These are phyloP conservation scores for Calephelis perditalis DNA, from an alignment of 2,888 invertebrate species.

Conservation along the genomic window DNA sequence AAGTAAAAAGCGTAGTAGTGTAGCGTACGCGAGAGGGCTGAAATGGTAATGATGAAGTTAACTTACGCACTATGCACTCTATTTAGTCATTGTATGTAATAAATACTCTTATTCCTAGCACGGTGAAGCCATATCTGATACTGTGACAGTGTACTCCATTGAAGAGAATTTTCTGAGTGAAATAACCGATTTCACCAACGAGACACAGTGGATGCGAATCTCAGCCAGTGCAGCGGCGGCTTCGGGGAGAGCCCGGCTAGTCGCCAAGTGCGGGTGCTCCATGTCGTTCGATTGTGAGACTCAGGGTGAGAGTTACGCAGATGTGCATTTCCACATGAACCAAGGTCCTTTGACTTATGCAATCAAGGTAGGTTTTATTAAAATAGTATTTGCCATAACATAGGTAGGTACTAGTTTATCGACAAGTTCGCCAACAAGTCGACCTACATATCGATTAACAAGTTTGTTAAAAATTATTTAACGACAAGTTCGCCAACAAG, in stretches of 20 bases:
- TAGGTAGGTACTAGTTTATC: too few species aligned
- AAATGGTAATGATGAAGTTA: too few species aligned
- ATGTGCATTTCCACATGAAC: conserved; percentile 42
- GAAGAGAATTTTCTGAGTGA: conserved; percentile 55
- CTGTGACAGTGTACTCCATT: conserved; percentile 44
- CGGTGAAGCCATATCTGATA: conserved; percentile 41
- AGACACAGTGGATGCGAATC: conserved; percentile 43
- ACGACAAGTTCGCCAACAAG: too few species aligned
- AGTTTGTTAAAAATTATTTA: too few species aligned
- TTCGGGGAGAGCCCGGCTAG: conserved; percentile 45
- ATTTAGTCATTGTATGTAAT: too few species aligned
- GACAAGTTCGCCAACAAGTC: too few species aligned
- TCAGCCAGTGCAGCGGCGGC: conserved; percentile 35
- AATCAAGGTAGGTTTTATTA: conserved; percentile 1
- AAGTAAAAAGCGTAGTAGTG: too few species aligned
- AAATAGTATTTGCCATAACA: too few species aligned
- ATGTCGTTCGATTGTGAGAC: conserved; percentile 40
- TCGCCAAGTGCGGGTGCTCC: conserved; percentile 45
- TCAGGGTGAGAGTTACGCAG: conserved; percentile 42
- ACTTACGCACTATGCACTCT: too few species aligned
- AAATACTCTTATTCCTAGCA: conserved; percentile 34
- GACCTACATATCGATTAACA: too few species aligned
- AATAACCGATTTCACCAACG: conserved; percentile 49
- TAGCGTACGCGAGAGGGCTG: too few species aligned
- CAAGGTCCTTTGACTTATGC: conserved; percentile 35